Percentiles rank a stretch among this genome's conserved stretches.
phyloP scores from a whole-genome alignment of 2,797 vertebrate genomes.

The Gymnopithys bicolor region DNA sequence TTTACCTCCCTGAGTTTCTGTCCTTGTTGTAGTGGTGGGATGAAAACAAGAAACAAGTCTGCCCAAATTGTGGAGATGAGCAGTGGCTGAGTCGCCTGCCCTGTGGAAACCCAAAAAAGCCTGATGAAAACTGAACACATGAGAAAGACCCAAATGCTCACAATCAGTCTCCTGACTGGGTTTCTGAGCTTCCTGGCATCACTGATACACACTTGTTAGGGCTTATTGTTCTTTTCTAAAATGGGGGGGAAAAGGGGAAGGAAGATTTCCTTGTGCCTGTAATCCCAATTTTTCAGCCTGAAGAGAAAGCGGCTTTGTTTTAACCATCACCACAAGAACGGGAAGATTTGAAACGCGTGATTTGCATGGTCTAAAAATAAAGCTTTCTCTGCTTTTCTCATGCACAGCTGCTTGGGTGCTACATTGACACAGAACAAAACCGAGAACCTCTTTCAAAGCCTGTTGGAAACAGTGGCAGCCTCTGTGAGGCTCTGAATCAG shows the following conservation, averaged over 20 bases:
- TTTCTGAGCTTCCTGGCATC: conserved; percentile 12
- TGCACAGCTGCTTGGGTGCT: not conserved
- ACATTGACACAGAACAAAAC: not conserved
- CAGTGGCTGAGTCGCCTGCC: not conserved
- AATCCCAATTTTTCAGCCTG: not conserved
- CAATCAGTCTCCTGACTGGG: not conserved
- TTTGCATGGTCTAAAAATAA: not conserved
- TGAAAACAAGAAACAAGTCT: not conserved
- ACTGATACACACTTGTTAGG: not conserved
- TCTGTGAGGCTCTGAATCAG: not conserved
- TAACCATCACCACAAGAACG: not conserved
- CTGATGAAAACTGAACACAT: not conserved
- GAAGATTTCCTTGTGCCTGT: not conserved
- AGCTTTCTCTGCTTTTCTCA: not conserved
- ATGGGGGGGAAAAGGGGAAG: not conserved
- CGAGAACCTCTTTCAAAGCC: not conserved
- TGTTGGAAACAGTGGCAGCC: not conserved
- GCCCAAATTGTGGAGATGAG: not conserved
- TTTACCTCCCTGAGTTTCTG: not conserved
- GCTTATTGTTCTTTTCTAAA: not conserved
- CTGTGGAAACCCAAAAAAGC: not conserved
- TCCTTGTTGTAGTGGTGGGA: not conserved
- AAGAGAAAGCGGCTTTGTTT: not conserved
- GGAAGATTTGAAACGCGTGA: not conserved
- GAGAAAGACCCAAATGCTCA: not conserved